phyloP scores from a whole-genome alignment of 2,113 vertebrate species.

The Nannospalax galili region DNA sequence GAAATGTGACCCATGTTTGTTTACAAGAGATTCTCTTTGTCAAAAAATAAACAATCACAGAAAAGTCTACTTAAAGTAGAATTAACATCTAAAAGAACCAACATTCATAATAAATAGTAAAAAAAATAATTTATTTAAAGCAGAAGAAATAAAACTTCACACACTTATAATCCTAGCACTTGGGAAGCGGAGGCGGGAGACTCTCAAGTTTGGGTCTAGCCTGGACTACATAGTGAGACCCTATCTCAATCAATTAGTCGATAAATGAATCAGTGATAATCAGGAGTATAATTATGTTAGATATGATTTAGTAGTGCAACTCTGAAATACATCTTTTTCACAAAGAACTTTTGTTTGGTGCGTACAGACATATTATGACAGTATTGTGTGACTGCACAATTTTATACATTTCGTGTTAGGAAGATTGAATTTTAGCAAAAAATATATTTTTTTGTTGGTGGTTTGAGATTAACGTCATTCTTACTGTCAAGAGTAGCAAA shows the following conservation, averaged over 20 bases:
- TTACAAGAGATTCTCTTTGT: conserved; percentile 66
- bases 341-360: neutral
- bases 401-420: conserved; percentile 16
- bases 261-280: neutral
- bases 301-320: neutral
- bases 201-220: neutral
- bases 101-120: conserved; percentile 17
- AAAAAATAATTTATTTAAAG: conserved; percentile 28
- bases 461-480: too few species aligned
- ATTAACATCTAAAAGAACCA: conserved; percentile 13
- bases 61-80: conserved; percentile 28
- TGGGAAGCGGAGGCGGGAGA: neutral
- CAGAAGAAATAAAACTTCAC: conserved; percentile 13
- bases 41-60: conserved; percentile 47
- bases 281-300: neutral
- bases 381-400: neutral
- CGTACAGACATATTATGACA: neutral
- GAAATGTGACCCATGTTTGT: conserved; percentile 54
- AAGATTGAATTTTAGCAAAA: neutral
- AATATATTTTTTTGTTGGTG: too few species aligned
- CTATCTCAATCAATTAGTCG: neutral
- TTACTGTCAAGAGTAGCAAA: too few species aligned
- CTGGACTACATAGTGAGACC: neutral
- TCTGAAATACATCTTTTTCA: neutral
- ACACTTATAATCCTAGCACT: neutral